phyloP scores from a whole-genome alignment of 2,888 invertebrate genomes.

The Abrostola triplasia region DNA sequence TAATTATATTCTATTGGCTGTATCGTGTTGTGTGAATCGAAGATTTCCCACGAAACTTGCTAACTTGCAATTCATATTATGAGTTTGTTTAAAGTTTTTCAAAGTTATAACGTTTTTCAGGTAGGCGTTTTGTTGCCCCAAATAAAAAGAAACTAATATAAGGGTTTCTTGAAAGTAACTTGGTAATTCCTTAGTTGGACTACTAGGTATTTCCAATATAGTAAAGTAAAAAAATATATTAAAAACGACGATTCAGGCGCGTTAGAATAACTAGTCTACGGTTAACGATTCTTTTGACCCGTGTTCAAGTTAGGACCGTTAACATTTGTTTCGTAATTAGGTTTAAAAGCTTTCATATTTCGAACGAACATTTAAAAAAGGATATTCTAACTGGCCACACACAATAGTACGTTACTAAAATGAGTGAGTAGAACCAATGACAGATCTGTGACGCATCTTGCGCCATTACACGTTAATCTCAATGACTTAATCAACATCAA shows the following conservation, averaged over 20 bases:
- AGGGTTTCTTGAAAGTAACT: too few relatives aligned
- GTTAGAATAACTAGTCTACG: constrained; percentile 41
- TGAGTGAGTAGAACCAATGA: constrained; percentile 35
- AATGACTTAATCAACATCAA: constrained; percentile 35
- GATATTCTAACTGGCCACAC: constrained; percentile 13
- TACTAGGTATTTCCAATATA: too few relatives aligned
- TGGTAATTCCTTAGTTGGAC: too few relatives aligned
- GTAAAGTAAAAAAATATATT: too few relatives aligned
- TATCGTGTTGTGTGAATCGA: neutral
- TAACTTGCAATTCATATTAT: neutral
- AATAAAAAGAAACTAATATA: too few relatives aligned
- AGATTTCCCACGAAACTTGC: constrained; percentile 13
- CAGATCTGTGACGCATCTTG: constrained; percentile 24
- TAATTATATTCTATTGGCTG: neutral
- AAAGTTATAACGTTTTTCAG: too few relatives aligned
- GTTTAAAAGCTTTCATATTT: constrained; percentile 47
- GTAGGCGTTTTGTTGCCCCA: too few relatives aligned
- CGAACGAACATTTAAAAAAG: constrained; percentile 35
- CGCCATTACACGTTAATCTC: constrained; percentile 32
- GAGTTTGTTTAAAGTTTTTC: too few relatives aligned
- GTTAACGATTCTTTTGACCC: constrained; percentile 51
- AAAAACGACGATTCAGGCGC: constrained; percentile 26
- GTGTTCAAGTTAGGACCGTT: constrained; percentile 3
- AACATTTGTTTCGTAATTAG: constrained; percentile 21
- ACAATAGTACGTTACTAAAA: constrained; percentile 6